Evolutionary conservation across 1,140 invertebrate species (phyloP).

Genomic region (Saccostrea glomerata): DNA sequence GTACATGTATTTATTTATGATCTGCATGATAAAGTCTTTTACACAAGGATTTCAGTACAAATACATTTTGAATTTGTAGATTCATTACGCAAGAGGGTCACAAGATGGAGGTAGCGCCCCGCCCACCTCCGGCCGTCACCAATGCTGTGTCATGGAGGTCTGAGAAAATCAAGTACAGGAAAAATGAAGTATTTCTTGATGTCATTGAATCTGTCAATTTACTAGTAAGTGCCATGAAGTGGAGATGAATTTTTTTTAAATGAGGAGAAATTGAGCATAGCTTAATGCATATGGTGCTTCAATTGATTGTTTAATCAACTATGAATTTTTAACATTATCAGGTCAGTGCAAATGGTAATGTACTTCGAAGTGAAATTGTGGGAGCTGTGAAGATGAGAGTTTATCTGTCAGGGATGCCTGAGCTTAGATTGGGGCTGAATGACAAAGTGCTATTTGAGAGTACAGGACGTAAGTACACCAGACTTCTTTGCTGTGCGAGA

Average conservation of each 20-base stretch:
- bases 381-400: conserved; percentile 99
- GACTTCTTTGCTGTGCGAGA: neutral
- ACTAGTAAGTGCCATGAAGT: conserved; percentile 81
- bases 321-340: conserved; percentile 64
- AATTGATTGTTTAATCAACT: neutral
- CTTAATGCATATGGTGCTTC: neutral
- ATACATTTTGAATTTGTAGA: conserved; percentile 64
- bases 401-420: conserved; percentile 99
- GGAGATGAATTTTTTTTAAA: neutral
- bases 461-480: conserved; percentile 87
- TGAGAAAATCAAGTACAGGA: conserved; percentile 99
- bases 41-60: neutral
- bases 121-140: conserved; percentile 99
- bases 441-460: conserved; percentile 99
- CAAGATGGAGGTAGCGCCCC: conserved; percentile 96
- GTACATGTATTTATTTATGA: neutral
- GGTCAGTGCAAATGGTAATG: conserved; percentile 99
- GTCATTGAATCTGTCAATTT: conserved; percentile 99
- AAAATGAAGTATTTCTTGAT: conserved; percentile 99
- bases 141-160: conserved; percentile 99
- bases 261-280: too few relatives aligned
- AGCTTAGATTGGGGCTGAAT: conserved; percentile 97
- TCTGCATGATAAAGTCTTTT: neutral
- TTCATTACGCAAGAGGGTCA: conserved; percentile 97
- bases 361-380: conserved; percentile 98